Percentiles rank a stretch among this genome's conserved stretches.
Evolutionary conservation across 2,888 invertebrate genomes (phyloP).

Genomic region (Drosophila falleni): DNA sequence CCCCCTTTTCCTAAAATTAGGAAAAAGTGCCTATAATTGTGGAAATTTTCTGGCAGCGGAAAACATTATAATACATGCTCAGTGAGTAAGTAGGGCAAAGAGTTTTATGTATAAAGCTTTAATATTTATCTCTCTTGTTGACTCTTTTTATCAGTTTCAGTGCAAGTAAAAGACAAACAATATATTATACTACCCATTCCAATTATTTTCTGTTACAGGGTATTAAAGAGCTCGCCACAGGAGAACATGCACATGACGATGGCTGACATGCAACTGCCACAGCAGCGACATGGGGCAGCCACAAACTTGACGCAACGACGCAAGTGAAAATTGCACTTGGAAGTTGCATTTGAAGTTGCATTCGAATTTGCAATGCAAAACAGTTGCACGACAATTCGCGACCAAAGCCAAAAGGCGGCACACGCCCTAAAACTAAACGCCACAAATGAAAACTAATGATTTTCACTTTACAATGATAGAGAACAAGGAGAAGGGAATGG

Average conservation of each 20-base stretch:
- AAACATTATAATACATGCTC: too few species aligned
- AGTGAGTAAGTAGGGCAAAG: too few species aligned
- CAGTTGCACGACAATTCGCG: conserved; percentile 68
- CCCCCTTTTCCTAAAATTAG: too few species aligned
- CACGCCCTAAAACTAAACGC: conserved; percentile 76
- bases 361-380: conserved; percentile 78
- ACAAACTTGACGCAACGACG: conserved; percentile 43
- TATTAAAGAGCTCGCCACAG: conserved; percentile 34
- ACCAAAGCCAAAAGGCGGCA: conserved; percentile 38
- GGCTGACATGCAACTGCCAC: conserved; percentile 74
- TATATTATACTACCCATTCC: neutral
- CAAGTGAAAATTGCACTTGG: conserved; percentile 76
- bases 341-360: conserved; percentile 27
- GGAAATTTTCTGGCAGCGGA: too few species aligned
- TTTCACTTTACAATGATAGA: conserved; percentile 65
- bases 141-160: neutral
- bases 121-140: too few species aligned
- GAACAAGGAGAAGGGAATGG: neutral
- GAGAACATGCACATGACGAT: conserved; percentile 48
- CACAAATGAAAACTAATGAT: conserved; percentile 80
- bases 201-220: conserved; percentile 4
- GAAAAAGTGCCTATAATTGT: too few species aligned
- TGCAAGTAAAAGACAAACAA: too few species aligned
- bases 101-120: too few species aligned
- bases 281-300: conserved; percentile 35